Conservation (phyloP, 1,140 invertebrate genomes). For the Alviniconcha marisindica region DNA sequence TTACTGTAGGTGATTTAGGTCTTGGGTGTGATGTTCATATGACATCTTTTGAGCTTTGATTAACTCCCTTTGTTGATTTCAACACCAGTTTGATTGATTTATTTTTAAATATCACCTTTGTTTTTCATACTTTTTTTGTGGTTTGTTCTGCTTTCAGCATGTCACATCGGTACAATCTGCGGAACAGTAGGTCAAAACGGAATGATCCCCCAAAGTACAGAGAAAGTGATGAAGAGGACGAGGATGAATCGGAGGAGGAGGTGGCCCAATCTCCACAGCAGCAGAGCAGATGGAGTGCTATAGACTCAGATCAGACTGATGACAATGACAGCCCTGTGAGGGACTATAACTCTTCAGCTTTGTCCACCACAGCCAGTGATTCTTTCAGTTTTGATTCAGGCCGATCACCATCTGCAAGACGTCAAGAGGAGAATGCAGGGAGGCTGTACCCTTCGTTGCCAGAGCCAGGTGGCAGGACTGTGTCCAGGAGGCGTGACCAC, state of each 20-base stretch:
- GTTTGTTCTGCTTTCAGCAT: constrained; percentile 6
- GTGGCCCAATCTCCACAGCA: not conserved
- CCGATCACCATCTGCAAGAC: not conserved
- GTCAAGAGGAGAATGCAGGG: not conserved
- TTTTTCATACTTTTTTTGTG: no score
- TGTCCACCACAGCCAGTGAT: constrained; percentile 25
- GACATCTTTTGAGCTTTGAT: no score
- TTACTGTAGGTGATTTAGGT: no score
- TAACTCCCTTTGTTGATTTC: no score
- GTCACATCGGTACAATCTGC: constrained; percentile 11
- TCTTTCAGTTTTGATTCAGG: not conserved
- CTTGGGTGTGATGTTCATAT: no score
- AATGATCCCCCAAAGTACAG: not conserved
- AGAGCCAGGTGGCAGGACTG: no score
- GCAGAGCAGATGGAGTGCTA: not conserved
- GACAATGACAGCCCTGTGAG: not conserved
- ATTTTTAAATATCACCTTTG: no score
- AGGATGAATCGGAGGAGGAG: constrained; percentile 16
- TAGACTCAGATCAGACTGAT: not conserved
- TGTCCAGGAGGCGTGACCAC: no score
- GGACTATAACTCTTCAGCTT: not conserved
- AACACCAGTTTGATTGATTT: no score
- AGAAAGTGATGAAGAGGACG: not conserved
- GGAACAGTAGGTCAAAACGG: not conserved
- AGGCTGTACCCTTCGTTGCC: not conserved